Evolutionary conservation across 2,797 vertebrate genomes (phyloP).

Genomic region (Phalloptychus januarius): DNA sequence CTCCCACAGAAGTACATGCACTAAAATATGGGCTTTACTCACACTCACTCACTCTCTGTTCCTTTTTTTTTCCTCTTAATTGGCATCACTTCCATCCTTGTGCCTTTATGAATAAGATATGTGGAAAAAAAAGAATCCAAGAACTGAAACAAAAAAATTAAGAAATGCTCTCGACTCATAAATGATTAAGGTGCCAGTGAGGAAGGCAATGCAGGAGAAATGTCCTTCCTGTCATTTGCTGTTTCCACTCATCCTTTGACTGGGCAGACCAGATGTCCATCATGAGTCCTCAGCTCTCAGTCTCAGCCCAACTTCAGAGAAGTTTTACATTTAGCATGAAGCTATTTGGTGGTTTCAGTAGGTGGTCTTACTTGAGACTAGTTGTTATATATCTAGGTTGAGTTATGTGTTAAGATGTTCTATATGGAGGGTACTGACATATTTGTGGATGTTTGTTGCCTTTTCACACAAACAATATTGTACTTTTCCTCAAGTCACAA

Average conservation of each 20-base stretch:
- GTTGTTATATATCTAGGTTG: not conserved
- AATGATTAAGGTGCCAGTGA: constrained; percentile 3
- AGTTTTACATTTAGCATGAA: not conserved
- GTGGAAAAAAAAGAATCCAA: not conserved
- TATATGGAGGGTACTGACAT: not conserved
- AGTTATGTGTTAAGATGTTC: not conserved
- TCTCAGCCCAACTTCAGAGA: constrained; percentile 26
- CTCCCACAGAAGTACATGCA: constrained; percentile 57
- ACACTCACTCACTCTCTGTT: constrained; percentile 12
- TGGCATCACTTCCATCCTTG: constrained; percentile 11
- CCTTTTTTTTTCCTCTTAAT: constrained; percentile 20
- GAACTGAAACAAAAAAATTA: not conserved
- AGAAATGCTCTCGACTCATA: not conserved
- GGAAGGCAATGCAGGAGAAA: constrained; percentile 1
- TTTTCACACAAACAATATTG: not conserved
- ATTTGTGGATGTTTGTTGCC: not conserved
- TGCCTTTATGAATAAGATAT: constrained; percentile 36
- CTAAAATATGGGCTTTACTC: constrained; percentile 38
- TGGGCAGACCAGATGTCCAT: constrained; percentile 18
- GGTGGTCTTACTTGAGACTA: not conserved
- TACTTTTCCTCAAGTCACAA: not conserved
- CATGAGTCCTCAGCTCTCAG: constrained; percentile 20
- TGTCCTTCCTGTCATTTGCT: constrained; percentile 19
- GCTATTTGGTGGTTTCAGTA: constrained; percentile 2
- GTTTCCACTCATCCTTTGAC: constrained; percentile 26